Conservation (phyloP, 1,140 invertebrate genomes). For the Oreohelix idahoensis region DNA sequence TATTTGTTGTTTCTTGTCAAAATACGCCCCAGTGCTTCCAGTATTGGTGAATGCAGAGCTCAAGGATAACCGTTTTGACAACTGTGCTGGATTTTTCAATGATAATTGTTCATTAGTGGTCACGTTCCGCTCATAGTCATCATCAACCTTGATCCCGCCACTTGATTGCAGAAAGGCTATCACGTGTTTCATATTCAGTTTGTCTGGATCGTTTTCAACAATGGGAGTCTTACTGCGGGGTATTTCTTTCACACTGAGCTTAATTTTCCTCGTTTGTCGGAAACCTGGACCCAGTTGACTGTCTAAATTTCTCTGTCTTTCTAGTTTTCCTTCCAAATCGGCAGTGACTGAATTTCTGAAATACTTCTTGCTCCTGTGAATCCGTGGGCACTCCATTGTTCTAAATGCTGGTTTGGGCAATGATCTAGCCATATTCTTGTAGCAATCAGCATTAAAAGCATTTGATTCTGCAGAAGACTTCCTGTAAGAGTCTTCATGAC, state of each 20-base stretch:
- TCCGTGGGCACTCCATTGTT: not conserved
- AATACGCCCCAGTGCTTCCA: not conserved
- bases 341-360: conserved; percentile 21
- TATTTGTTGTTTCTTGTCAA: not conserved
- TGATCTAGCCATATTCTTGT: not conserved
- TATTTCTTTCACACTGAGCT: conserved; percentile 60
- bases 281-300: conserved; percentile 34
- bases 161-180: conserved; percentile 51
- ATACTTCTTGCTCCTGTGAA: not conserved
- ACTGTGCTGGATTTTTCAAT: not conserved
- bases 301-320: conserved; percentile 48
- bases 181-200: conserved; percentile 65
- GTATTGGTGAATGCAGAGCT: not conserved
- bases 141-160: not conserved
- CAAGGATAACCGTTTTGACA: not conserved
- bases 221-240: conserved; percentile 63
- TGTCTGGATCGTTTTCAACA: conserved; percentile 63
- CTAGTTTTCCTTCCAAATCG: conserved; percentile 53
- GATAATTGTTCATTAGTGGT: not conserved
- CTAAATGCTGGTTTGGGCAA: not conserved
- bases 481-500: not conserved
- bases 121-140: not conserved
- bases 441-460: not conserved
- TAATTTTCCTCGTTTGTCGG: conserved; percentile 51
- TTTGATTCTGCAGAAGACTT: not conserved